phyloP scores from a whole-genome alignment of 2,888 invertebrate species.

The Pachymerium ferrugineum region DNA sequence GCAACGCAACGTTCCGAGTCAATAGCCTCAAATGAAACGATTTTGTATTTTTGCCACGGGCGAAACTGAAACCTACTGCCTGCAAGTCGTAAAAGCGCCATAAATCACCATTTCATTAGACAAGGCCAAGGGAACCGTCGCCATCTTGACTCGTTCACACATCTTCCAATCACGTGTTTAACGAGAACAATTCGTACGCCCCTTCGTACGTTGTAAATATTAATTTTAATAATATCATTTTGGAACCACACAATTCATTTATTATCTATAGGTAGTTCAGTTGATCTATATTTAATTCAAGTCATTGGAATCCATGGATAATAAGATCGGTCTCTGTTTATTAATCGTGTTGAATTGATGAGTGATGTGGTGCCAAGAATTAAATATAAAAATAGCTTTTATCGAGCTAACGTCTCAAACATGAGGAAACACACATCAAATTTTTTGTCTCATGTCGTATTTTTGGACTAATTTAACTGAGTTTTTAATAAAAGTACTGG shows the following conservation, averaged over 20 bases:
- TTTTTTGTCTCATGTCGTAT: not conserved
- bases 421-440: not conserved
- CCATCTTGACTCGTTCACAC: not conserved
- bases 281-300: too few relatives aligned
- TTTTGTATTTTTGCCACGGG: not conserved
- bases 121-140: not conserved
- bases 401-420: not conserved
- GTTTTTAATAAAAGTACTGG: not conserved
- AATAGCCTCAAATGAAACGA: not conserved
- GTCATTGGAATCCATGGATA: not conserved
- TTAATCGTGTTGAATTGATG: not conserved
- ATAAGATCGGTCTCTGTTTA: not conserved
- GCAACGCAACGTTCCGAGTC: not conserved
- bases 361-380: constrained; percentile 2
- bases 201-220: too few relatives aligned
- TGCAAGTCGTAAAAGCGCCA: not conserved
- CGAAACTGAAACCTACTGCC: not conserved
- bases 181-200: too few relatives aligned
- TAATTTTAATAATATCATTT: too few relatives aligned
- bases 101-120: not conserved
- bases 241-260: too few relatives aligned
- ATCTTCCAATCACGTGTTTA: not conserved
- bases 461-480: not conserved
- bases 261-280: too few relatives aligned
- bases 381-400: not conserved